phyloP scores from a whole-genome alignment of 2,113 vertebrate genomes.

The Sebastes schlegelii region DNA sequence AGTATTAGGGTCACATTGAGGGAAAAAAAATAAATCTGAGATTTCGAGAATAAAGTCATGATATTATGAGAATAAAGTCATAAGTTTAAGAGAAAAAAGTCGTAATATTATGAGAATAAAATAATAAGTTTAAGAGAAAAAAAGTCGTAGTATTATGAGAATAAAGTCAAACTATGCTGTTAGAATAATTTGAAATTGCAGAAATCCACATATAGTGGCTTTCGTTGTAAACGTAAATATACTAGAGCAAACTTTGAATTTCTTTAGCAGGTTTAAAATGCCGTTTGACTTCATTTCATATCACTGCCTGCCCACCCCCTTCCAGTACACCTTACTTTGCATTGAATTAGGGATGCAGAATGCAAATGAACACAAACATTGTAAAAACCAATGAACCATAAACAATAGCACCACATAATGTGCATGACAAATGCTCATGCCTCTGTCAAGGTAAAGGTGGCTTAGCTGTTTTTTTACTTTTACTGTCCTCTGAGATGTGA shows the following conservation, averaged over 20 bases:
- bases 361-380: constrained; percentile 29
- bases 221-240: not conserved
- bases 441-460: constrained; percentile 31
- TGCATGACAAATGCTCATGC: constrained; percentile 35
- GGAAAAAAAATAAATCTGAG: no score
- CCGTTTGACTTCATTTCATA: not conserved
- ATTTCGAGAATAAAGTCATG: no score
- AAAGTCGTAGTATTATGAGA: no score
- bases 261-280: not conserved
- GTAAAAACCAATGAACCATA: constrained; percentile 24
- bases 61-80: no score
- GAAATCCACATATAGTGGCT: no score
- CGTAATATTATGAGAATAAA: no score
- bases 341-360: constrained; percentile 21
- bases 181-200: not conserved
- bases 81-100: no score
- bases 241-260: not conserved
- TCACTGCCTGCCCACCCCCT: not conserved
- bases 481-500: not conserved
- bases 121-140: no score
- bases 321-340: constrained; percentile 1
- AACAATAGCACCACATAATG: constrained; percentile 42
- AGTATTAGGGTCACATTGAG: no score
- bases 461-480: not conserved
- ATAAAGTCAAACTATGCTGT: no score